Conservation (phyloP, 2,113 vertebrate genomes). For the Erythrolamprus reginae region DNA sequence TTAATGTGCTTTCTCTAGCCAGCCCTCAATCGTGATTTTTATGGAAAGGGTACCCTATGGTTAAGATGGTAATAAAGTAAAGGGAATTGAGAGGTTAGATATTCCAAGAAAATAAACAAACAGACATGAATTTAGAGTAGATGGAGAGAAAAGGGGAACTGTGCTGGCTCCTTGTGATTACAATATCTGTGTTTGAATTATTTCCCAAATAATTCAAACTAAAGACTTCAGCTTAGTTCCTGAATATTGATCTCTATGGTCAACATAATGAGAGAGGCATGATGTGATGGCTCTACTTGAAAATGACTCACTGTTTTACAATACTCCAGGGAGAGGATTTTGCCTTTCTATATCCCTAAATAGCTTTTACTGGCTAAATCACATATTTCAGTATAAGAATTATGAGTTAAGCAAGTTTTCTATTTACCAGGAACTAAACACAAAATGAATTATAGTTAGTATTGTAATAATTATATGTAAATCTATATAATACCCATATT, state of each 20-base stretch:
- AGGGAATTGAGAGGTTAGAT: not conserved
- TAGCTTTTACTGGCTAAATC: not conserved
- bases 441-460: constrained; percentile 3
- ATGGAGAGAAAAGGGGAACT: not conserved
- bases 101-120: not conserved
- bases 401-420: not conserved
- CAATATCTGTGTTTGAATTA: not conserved
- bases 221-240: not conserved
- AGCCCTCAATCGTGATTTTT: not conserved
- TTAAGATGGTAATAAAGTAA: not conserved
- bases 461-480: not conserved
- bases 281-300: not conserved
- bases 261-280: not conserved
- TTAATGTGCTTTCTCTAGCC: not conserved
- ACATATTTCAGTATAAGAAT: not conserved
- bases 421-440: not conserved
- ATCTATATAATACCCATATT: constrained; percentile 2
- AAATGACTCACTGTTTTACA: not conserved
- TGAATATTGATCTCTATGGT: not conserved
- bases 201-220: not conserved
- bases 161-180: not conserved
- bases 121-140: not conserved
- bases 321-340: not conserved
- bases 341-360: not conserved
- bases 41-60: not conserved